Evolutionary conservation across 2,113 vertebrate species (phyloP).

Genomic region (Monarcha castaneiventris): DNA sequence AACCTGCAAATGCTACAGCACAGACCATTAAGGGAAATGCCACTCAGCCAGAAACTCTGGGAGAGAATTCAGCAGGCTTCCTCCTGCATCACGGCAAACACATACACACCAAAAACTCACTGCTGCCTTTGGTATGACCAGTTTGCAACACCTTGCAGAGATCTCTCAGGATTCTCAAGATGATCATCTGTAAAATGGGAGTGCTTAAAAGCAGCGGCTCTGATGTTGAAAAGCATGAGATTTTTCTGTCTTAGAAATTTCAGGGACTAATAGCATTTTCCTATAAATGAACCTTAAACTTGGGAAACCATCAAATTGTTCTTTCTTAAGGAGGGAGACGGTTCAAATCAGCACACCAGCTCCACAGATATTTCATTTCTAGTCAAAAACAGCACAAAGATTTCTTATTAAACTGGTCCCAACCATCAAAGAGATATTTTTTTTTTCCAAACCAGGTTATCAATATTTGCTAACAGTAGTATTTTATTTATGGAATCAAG

Average conservation of each 20-base stretch:
- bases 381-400: background rate
- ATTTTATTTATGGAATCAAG: background rate
- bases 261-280: background rate
- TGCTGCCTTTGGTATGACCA: background rate
- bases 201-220: background rate
- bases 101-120: background rate
- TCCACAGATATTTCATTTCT: background rate
- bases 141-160: background rate
- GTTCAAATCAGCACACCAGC: background rate
- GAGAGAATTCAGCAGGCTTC: background rate
- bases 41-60: background rate
- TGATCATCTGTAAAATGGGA: background rate
- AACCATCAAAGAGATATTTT: background rate
- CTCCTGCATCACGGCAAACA: background rate
- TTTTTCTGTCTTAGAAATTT: background rate
- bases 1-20: background rate
- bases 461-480: background rate
- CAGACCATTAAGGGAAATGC: background rate
- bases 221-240: background rate
- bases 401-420: background rate
- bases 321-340: background rate
- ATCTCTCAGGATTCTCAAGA: background rate
- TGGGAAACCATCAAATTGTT: background rate
- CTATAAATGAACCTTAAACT: background rate
- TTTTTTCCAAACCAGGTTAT: background rate